A percentile compares a stretch with the other conserved stretches of the same genome.
These are phyloP conservation scores for Chrysogorgia sp. DNA, from an alignment of 92 coral and sea anemone species.

Conservation along the genomic window DNA sequence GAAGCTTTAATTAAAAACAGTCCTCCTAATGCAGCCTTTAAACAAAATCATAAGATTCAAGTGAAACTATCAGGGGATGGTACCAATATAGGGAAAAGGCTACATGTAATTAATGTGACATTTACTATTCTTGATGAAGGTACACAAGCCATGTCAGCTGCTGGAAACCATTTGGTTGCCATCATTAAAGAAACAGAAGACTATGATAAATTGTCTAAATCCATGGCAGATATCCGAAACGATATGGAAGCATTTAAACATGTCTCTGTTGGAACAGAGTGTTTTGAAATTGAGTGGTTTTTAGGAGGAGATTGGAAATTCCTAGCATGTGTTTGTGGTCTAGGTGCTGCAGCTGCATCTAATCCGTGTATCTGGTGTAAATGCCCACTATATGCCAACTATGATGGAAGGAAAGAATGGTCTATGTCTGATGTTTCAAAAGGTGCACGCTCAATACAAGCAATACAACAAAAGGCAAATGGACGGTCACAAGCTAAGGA, in stretches of 20 bases:
- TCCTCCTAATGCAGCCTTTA: too few relatives aligned
- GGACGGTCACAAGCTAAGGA: not conserved
- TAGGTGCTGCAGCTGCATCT: constrained; percentile 43
- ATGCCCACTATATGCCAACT: constrained; percentile 35
- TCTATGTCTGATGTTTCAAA: constrained; percentile 31
- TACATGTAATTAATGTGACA: constrained; percentile 54
- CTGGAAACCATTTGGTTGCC: constrained; percentile 52
- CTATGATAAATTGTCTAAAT: constrained; percentile 24
- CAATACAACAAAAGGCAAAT: constrained; percentile 31
- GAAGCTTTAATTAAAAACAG: too few relatives aligned
- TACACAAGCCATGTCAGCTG: constrained; percentile 43
- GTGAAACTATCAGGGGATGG: constrained; percentile 55
- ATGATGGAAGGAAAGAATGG: constrained; percentile 41
- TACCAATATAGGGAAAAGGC: constrained; percentile 52
- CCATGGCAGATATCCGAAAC: constrained; percentile 30
- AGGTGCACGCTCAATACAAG: constrained; percentile 50
- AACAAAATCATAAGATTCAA: constrained; percentile 16
- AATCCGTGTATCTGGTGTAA: constrained; percentile 59
- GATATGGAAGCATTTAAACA: constrained; percentile 29
- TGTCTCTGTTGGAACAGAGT: not conserved
- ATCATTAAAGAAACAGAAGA: constrained; percentile 49
- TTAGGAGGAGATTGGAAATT: constrained; percentile 51
- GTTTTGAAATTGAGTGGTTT: constrained; percentile 43
- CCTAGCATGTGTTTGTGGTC: constrained; percentile 40
- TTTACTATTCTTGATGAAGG: constrained; percentile 57